phyloP scores from a whole-genome alignment of 2,888 invertebrate genomes.

The Ischnura elegans region DNA sequence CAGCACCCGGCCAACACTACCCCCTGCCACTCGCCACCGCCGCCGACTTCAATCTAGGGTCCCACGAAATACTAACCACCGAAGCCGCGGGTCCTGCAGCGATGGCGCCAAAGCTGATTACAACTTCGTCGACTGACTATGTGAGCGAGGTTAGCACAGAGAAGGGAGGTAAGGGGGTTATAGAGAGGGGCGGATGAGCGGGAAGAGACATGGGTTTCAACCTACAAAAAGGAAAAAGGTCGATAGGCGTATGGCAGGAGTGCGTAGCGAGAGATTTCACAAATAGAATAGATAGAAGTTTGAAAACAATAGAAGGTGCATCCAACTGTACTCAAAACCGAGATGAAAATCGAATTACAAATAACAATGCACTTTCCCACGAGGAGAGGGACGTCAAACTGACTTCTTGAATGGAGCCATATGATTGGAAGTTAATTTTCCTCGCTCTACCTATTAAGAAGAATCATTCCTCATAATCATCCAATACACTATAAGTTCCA shows the following conservation, averaged over 20 bases:
- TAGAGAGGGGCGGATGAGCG: not conserved
- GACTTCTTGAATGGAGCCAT: too few species aligned
- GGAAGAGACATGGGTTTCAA: not conserved
- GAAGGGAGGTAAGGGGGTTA: not conserved
- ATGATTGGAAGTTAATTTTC: too few species aligned
- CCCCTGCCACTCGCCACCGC: not conserved
- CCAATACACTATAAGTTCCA: too few species aligned
- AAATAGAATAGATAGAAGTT: not conserved
- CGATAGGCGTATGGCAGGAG: not conserved
- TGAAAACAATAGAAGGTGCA: too few species aligned
- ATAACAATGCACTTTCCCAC: too few species aligned
- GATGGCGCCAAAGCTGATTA: constrained; percentile 57
- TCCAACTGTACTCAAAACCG: too few species aligned
- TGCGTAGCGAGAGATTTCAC: not conserved
- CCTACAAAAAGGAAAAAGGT: not conserved
- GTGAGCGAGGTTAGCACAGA: not conserved
- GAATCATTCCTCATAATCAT: too few species aligned
- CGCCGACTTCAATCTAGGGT: not conserved
- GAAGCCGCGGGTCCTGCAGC: constrained; percentile 12
- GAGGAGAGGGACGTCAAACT: too few species aligned
- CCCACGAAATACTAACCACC: constrained; percentile 48
- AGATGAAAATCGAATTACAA: too few species aligned
- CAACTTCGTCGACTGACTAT: constrained; percentile 56
- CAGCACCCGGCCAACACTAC: not conserved
- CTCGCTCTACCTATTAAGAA: too few species aligned